These are phyloP conservation scores for Limosa lapponica DNA, from an alignment of 2,797 vertebrate genomes.

Conservation along the genomic window DNA sequence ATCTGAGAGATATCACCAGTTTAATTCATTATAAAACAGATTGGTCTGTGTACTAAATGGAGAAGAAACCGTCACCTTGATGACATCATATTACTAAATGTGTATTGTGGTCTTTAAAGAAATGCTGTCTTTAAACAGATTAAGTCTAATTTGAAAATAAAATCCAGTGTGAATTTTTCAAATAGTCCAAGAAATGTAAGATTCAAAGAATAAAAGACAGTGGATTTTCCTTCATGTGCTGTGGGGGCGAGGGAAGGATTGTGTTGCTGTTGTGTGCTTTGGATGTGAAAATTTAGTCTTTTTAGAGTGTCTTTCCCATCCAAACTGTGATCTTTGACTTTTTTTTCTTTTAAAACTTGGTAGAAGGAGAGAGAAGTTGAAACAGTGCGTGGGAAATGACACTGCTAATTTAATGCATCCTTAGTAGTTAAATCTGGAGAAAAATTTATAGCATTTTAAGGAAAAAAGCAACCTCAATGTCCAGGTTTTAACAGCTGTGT, in stretches of 20 bases:
- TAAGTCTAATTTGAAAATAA: not conserved
- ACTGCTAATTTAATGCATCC: not conserved
- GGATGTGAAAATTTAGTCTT: not conserved
- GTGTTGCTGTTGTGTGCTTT: not conserved
- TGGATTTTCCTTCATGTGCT: not conserved
- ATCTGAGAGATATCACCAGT: not conserved
- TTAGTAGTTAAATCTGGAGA: not conserved
- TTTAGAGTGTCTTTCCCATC: not conserved
- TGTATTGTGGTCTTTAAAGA: not conserved
- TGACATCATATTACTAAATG: not conserved
- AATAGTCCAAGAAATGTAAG: not conserved
- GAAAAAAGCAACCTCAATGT: not conserved
- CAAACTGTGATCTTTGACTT: not conserved
- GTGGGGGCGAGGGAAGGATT: not conserved
- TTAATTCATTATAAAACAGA: not conserved
- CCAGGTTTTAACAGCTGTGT: not conserved
- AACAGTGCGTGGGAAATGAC: not conserved
- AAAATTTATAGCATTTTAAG: not conserved
- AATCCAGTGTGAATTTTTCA: not conserved
- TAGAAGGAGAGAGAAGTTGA: not conserved
- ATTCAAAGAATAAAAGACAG: not conserved
- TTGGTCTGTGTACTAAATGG: not conserved
- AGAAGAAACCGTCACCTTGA: not conserved
- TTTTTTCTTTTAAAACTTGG: not conserved
- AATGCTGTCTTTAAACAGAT: not conserved